These are phyloP conservation scores for Ophthalmolycus amberensis DNA, from an alignment of 2,113 vertebrate species.

Conservation along the genomic window DNA sequence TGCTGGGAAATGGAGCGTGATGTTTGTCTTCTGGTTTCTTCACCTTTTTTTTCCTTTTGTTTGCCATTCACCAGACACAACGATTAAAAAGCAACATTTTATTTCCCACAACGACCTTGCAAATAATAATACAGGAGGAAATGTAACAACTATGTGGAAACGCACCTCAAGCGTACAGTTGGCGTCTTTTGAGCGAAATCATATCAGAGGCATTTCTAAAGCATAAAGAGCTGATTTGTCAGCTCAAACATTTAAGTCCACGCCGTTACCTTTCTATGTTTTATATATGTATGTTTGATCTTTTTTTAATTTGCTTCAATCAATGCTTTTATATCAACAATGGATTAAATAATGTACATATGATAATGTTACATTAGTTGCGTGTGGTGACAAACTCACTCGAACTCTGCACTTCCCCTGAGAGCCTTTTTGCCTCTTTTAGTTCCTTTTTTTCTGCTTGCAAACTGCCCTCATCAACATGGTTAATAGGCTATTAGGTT, in stretches of 20 bases:
- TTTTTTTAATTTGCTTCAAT: background rate
- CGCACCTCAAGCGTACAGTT: background rate
- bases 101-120: constrained; percentile 8
- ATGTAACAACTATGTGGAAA: background rate
- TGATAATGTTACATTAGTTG: background rate
- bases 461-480: background rate
- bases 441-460: background rate
- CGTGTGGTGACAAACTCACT: background rate
- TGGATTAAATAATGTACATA: background rate
- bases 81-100: background rate
- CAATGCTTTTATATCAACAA: background rate
- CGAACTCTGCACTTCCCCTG: background rate
- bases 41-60: background rate
- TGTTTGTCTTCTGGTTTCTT: constrained; percentile 27
- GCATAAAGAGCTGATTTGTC: background rate
- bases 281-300: background rate
- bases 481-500: too few relatives aligned
- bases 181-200: background rate
- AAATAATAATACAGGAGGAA: background rate
- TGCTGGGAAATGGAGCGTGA: constrained; percentile 18
- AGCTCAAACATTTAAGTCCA: background rate
- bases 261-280: background rate
- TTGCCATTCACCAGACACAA: background rate
- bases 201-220: background rate
- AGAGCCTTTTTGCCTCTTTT: background rate